Conservation (phyloP, 2,888 invertebrate species). For the Callosobruchus maculatus region DNA sequence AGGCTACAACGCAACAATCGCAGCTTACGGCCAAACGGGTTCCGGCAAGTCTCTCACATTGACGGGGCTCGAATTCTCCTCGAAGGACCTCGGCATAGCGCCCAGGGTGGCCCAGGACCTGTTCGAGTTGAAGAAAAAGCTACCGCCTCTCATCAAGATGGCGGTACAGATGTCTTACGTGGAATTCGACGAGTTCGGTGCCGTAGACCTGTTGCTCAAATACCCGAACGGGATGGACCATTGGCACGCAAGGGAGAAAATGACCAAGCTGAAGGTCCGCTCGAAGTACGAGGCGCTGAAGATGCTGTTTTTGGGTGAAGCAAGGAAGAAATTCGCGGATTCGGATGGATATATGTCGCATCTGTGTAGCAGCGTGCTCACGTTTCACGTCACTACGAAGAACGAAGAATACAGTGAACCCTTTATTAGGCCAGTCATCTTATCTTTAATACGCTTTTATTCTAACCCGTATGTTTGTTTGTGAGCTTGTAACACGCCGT, state of each 20-base stretch:
- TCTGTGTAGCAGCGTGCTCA: conserved; percentile 43
- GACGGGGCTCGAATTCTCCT: conserved; percentile 31
- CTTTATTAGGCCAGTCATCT: background rate
- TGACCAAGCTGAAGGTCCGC: conserved; percentile 32
- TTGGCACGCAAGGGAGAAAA: conserved; percentile 27
- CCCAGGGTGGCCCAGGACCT: conserved; percentile 43
- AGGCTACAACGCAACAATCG: conserved; percentile 39
- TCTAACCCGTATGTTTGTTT: too few relatives aligned
- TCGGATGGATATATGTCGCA: conserved; percentile 41
- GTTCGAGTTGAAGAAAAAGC: conserved; percentile 34
- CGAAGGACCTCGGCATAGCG: conserved; percentile 39
- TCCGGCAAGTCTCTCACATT: conserved; percentile 45
- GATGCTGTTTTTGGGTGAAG: conserved; percentile 43
- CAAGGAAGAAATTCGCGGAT: conserved; percentile 37
- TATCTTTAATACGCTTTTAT: too few relatives aligned
- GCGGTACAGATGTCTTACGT: conserved; percentile 43
- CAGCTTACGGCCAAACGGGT: conserved; percentile 48
- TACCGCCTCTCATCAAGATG: conserved; percentile 37
- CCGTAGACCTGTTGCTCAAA: conserved; percentile 42
- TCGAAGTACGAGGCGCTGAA: conserved; percentile 38
- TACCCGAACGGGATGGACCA: conserved; percentile 25
- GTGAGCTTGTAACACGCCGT: too few relatives aligned
- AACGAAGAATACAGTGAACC: conserved; percentile 30
- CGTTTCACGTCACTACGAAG: conserved; percentile 40
- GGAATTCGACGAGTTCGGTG: conserved; percentile 39